Conservation (phyloP, 2,888 invertebrate genomes). For the Oithona nana region DNA sequence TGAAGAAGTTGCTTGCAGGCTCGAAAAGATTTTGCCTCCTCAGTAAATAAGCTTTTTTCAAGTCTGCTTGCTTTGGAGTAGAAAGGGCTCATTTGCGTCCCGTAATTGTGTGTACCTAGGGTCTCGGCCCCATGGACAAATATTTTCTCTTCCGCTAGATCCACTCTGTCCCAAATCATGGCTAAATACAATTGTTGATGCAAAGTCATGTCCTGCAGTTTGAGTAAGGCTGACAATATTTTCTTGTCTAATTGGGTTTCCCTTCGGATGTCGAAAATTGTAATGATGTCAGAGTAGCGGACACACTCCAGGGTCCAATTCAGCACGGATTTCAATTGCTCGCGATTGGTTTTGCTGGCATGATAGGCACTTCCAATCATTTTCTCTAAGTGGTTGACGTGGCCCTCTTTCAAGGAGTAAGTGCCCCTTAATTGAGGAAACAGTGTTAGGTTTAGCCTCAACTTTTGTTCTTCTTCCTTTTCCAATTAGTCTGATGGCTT, state of each 20-base stretch:
- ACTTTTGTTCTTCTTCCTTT: not conserved
- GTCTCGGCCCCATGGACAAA: not conserved
- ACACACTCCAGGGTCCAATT: conserved; percentile 2
- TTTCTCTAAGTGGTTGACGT: not conserved
- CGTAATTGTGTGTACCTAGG: not conserved
- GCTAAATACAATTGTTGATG: conserved; percentile 5
- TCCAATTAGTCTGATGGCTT: not conserved
- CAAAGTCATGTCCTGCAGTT: not conserved
- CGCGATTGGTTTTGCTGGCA: not conserved
- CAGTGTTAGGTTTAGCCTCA: not conserved
- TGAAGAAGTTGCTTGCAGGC: too few relatives aligned
- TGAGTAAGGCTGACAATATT: not conserved
- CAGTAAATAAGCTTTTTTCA: too few relatives aligned
- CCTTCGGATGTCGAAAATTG: conserved; percentile 3
- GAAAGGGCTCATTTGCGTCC: too few relatives aligned
- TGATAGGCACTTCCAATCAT: not conserved
- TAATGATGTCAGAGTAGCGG: not conserved
- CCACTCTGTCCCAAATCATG: conserved; percentile 15
- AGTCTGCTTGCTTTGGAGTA: too few relatives aligned
- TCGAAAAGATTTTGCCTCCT: too few relatives aligned
- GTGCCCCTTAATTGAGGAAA: not conserved
- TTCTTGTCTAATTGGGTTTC: not conserved
- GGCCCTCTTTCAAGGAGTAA: not conserved
- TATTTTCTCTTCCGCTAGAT: conserved; percentile 11
- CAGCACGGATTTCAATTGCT: not conserved